Conservation (phyloP, 1,140 invertebrate species). For the Chironomus tepperi region DNA sequence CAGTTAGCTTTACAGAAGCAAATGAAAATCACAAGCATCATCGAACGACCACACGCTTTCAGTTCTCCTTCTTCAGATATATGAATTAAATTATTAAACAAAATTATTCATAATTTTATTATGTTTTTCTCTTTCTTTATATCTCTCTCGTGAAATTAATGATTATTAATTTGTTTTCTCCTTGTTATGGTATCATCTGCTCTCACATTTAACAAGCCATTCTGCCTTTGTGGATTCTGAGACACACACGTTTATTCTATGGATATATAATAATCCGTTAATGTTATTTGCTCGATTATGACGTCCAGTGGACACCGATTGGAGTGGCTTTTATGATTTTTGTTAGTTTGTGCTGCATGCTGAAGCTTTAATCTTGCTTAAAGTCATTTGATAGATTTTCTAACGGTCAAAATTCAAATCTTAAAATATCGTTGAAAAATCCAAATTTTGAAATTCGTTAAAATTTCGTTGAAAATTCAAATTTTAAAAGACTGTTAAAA, state of each 20-base stretch:
- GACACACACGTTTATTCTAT: background rate
- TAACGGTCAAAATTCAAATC: too few species aligned
- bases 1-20: background rate
- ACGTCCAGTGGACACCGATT: background rate
- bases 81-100: conserved; percentile 15
- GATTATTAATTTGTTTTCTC: background rate
- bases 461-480: too few species aligned
- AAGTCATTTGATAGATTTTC: too few species aligned
- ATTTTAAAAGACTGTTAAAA: too few species aligned
- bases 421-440: too few species aligned
- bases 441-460: too few species aligned
- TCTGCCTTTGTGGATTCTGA: background rate
- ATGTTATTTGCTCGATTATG: conserved; percentile 5
- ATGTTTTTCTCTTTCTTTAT: background rate
- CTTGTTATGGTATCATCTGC: background rate
- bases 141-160: conserved; percentile 15
- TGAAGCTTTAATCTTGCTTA: too few species aligned
- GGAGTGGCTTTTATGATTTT: too few species aligned
- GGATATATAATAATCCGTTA: background rate
- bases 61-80: background rate
- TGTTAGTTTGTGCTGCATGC: too few species aligned
- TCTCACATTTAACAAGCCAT: too few species aligned
- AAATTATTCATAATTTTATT: conserved; percentile 15
- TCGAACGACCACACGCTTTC: conserved; percentile 16
- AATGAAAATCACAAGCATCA: background rate